Conservation (phyloP, 2,888 invertebrate species). For the Antheraea yamamai region DNA sequence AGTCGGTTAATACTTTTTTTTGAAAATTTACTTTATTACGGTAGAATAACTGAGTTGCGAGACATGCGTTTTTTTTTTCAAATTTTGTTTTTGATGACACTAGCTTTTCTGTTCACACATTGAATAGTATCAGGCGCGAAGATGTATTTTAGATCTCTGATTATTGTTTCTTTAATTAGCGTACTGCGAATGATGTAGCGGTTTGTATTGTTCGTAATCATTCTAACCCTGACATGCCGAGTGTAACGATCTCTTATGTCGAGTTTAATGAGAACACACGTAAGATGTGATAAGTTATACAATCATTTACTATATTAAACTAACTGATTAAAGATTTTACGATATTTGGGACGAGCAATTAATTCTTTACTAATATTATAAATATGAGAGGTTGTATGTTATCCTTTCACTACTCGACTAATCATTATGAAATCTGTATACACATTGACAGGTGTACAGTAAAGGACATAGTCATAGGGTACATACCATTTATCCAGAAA, state of each 20-base stretch:
- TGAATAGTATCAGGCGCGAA: neutral
- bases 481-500: too few relatives aligned
- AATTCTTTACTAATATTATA: too few relatives aligned
- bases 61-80: too few relatives aligned
- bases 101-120: neutral
- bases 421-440: too few relatives aligned
- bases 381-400: too few relatives aligned
- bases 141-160: neutral
- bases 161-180: neutral
- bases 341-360: neutral
- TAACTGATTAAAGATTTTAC: neutral
- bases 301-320: neutral
- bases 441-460: too few relatives aligned
- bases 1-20: too few relatives aligned
- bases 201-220: slow-evolving; percentile 25
- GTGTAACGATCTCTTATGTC: slow-evolving; percentile 26
- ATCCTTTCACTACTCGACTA: too few relatives aligned
- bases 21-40: too few relatives aligned
- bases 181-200: slow-evolving; percentile 1
- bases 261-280: slow-evolving; percentile 15
- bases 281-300: slow-evolving; percentile 5
- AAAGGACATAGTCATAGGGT: too few relatives aligned
- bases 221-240: slow-evolving; percentile 31
- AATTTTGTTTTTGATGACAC: too few relatives aligned
- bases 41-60: too few relatives aligned